Evolutionary conservation across 1,140 invertebrate species (phyloP), one percentile per base, ranked within the genome.

Genomic region (Papilio xuthus): DNA sequence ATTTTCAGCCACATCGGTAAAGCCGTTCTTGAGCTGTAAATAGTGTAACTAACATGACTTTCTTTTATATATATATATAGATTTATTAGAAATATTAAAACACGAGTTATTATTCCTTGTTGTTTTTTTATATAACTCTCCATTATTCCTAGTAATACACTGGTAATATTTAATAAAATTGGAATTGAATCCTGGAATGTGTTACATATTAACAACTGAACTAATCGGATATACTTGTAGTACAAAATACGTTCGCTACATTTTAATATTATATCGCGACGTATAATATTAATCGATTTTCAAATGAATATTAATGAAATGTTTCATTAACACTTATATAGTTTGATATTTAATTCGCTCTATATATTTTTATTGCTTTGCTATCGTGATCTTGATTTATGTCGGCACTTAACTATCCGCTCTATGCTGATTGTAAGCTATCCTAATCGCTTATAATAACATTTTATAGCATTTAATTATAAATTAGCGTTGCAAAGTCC

Each of bases 311-410:
- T 70, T 72, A 44, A 44, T 20, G 26, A 42, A 72, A 72, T 72
- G 37, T 47, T 72, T 47, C 70, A 72, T 44, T 72, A 44, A 47
- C 20, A 44, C 18, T 44, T 72, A 13, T 44, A 44, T 47, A 8
- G 20, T 3, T 72, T 44, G 20, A 72, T 72, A 72, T 72, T 72
- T 72, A 42, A 44, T 72, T 72, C 70, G 70, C 37, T 72, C 70
- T 72, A 44, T 44, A 71, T 71, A 70, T 72, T 72, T 72, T 72
- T 72, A 72, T 72, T 42, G 70, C n/a, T 4, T 1, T 8, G 18
- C 69, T 37, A 70, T 42, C 69, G 13, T 41, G 10, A 70, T 12
- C 32, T 20, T 70, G 32, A 70, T 70, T 70, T 78, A 70, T 47
- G 26, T 15, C 42, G 10, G 41, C 77, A 63, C 60, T 63, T 63